Conservation (phyloP, 2,113 vertebrate genomes). For the Crotalus horridus region DNA sequence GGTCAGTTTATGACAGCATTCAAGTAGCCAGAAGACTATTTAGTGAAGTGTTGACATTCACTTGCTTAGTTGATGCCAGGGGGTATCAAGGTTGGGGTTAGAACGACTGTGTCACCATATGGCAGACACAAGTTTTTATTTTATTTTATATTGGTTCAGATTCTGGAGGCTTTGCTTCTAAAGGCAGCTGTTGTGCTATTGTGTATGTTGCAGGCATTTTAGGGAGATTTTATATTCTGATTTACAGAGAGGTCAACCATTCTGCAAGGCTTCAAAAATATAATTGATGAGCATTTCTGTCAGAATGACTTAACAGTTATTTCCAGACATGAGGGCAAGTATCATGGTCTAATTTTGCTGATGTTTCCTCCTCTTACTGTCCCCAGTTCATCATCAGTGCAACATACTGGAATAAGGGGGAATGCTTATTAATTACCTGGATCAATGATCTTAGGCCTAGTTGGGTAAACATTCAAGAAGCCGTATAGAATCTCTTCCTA, state of each 20-base stretch:
- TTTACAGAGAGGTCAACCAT: conserved; percentile 27
- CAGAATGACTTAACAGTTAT: conserved; percentile 27
- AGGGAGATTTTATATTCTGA: conserved; percentile 33
- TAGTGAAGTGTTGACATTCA: not conserved
- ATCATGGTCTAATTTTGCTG: conserved; percentile 7
- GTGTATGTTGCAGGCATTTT: conserved; percentile 36
- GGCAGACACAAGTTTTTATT: not conserved
- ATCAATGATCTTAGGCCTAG: conserved; percentile 10
- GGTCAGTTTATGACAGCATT: not conserved
- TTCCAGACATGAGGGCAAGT: conserved; percentile 21
- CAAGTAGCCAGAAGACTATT: not conserved
- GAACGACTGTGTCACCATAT: conserved; percentile 5
- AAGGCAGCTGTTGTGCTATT: conserved; percentile 23
- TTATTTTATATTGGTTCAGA: conserved; percentile 29
- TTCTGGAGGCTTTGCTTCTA: conserved; percentile 35
- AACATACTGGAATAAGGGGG: conserved; percentile 8
- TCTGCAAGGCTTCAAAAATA: conserved; percentile 31
- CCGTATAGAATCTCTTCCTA: conserved; percentile 24
- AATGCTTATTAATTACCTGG: conserved; percentile 28
- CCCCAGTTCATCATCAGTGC: conserved; percentile 30
- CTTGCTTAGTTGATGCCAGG: not conserved
- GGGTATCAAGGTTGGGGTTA: not conserved
- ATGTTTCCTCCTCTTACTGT: conserved; percentile 36
- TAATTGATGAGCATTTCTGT: conserved; percentile 5
- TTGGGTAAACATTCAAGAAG: conserved; percentile 28